Evolutionary conservation across 2,797 vertebrate genomes (phyloP), one percentile per base, ranked within the genome.

Genomic region (Silurus aristotelis): DNA sequence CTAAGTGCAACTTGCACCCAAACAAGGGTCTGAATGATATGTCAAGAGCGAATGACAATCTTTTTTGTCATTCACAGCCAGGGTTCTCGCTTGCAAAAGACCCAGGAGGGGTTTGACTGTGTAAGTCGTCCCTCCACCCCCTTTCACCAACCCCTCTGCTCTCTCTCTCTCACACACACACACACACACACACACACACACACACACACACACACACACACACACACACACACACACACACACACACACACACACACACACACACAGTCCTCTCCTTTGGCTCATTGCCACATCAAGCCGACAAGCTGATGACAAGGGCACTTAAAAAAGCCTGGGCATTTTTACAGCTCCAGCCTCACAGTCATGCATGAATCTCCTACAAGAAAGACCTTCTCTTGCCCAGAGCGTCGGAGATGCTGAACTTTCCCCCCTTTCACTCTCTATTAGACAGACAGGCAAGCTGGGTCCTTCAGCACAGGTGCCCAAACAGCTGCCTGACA

Each of bases 41-140:
- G 86, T 90, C 95, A 93, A 93, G 94, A 92, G 92, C 90, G 91
- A 94, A 94, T 78, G 87, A 92, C 92, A 93, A 93, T 93, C 94
- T 95, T 91, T 92, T 92, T 93, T 93, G 91, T 91, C 91, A 93
- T 87, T 91, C 91, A 86, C 87, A 89, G 90, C 87, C 80, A 90
- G 91, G 87, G 91, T 91, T 94, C 90, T 72, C 60, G 81, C 92
- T 90, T 90, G 89, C 92, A 90, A 91, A 90, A 85, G 83, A 90
- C 85, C 92, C 80, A 92, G 86, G 90, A 92, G 92, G 92, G 88
- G 93, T 83, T 76, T 43, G 81, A 79, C 58, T 56, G 1, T 46
- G 38, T 46, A 63, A 79, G 76, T 79, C 38, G 1, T 1, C 91
- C 22, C 25, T 43, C 81, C 83, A 75, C 84, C 73, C 73, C 68